Conservation (phyloP, 2,797 vertebrate species). For the Halcyon smyrnensis region DNA sequence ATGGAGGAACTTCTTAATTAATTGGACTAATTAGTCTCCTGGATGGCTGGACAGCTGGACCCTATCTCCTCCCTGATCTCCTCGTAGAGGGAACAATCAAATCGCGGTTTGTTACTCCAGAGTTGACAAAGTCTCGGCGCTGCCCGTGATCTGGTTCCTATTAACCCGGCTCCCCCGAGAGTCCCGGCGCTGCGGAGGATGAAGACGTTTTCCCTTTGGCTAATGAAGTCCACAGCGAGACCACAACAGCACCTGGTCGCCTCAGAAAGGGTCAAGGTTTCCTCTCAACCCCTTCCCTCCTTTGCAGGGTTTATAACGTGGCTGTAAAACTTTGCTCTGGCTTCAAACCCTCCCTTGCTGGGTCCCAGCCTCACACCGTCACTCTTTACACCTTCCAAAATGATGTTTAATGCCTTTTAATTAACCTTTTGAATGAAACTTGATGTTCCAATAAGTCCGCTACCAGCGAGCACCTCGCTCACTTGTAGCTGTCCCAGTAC, state of each 20-base stretch:
- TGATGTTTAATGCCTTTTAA: fast-evolving
- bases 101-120: not conserved
- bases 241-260: not conserved
- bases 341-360: not conserved
- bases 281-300: not conserved
- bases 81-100: constrained; percentile 45
- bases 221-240: constrained; percentile 9
- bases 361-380: not conserved
- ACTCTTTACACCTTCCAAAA: not conserved
- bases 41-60: constrained; percentile 91
- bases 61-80: constrained; percentile 67
- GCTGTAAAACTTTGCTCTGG: not conserved
- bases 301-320: not conserved
- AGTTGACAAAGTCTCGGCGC: constrained; percentile 28
- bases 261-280: not conserved
- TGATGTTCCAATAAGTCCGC: not conserved
- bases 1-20: constrained; percentile 85
- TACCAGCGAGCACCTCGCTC: not conserved
- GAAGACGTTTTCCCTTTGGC: constrained; percentile 6
- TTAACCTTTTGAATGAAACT: not conserved
- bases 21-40: constrained; percentile 90
- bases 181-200: not conserved
- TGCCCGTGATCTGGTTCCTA: constrained; percentile 1
- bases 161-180: constrained; percentile 30
- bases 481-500: not conserved